Base-by-base conservation (phyloP, 2,797 vertebrate genomes). In the Prunella strophiata region DNA sequence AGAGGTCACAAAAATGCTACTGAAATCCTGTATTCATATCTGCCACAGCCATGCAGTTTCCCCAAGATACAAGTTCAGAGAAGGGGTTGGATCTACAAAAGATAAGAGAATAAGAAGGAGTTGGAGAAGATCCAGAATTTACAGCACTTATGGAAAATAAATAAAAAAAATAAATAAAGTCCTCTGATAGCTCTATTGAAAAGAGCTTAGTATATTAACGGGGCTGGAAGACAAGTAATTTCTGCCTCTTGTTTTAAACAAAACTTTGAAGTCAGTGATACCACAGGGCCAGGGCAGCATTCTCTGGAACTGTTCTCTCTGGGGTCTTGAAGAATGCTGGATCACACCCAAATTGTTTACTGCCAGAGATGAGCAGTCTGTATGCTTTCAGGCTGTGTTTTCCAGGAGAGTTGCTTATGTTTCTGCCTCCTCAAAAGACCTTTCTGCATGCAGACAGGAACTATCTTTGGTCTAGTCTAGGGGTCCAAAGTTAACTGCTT, bases 391-490 rank as follows among this genome's bases (percentile, higher is more conserved):
- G 59, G 30, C 14, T 45, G 29, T 48, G 8, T 57, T 71, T 89
- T 34, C 48, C 57, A 36, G 45, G 51, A 84, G 74, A 82, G 65
- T 43, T 81, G 38, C 47, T 90, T 6, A 16, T 89, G 58, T 59
- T 91, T 76, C 30, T 72, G 48, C 19, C 57, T 85, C 59, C 80
- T 78, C 77, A 84, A 89, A 96, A 91, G 78, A 27, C 21, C 52
- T 86, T 73, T 91, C 95, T 94, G 58, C 47, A 51, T 4, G 12
- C 47, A 93, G 58, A 75, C 65, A 94, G 48, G 75, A 62, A n/a
- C 58, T 50, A 83, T 68, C 75, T 77, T 91, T 95, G 88, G 95
- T 96, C 86, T 96, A 62, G 63, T 45, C 74, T 91, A 81, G 88
- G 88, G 83, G 57, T 84, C 65, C 43, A 20, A 81, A 83, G 36